Evolutionary conservation across 2,797 vertebrate genomes (phyloP).

Genomic region (Paratrypauchen microcephalus): DNA sequence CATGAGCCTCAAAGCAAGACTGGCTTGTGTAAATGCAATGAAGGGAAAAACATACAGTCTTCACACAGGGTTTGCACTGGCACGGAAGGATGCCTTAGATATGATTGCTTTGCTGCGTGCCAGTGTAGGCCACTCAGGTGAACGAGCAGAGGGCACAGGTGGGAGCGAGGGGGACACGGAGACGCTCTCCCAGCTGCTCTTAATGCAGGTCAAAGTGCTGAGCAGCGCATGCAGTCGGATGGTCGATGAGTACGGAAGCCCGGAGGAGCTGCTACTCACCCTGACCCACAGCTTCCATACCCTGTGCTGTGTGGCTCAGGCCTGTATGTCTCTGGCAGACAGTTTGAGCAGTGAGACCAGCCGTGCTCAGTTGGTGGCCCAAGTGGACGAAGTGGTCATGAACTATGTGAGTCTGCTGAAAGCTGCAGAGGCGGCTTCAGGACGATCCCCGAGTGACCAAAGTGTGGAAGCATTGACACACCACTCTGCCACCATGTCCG

Average conservation of each 20-base stretch:
- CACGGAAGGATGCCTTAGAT: slow-evolving; percentile 90
- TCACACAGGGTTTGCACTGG: slow-evolving; percentile 87
- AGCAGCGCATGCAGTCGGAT: slow-evolving; percentile 89
- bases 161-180: slow-evolving; percentile 77
- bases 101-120: slow-evolving; percentile 85
- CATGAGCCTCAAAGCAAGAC: slow-evolving; percentile 80
- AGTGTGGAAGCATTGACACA: slow-evolving; percentile 87
- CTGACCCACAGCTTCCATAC: slow-evolving; percentile 94
- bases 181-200: slow-evolving; percentile 85
- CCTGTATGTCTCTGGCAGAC: slow-evolving; percentile 91
- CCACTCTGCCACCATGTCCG: slow-evolving; percentile 89
- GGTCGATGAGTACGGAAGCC: slow-evolving; percentile 85
- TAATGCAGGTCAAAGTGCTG: slow-evolving; percentile 88
- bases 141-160: slow-evolving; percentile 67
- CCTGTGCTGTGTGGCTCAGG: slow-evolving; percentile 91
- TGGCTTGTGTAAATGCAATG: slow-evolving; percentile 82
- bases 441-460: slow-evolving; percentile 80
- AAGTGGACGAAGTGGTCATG: slow-evolving; percentile 86
- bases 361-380: slow-evolving; percentile 84
- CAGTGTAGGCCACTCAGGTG: slow-evolving; percentile 67
- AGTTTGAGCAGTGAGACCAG: slow-evolving; percentile 82
- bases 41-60: slow-evolving; percentile 89
- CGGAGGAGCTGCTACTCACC: slow-evolving; percentile 90
- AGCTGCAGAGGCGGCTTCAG: slow-evolving; percentile 86
- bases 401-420: slow-evolving; percentile 89